Conservation (phyloP, 2,113 vertebrate genomes). For the Xenus cinereus region DNA sequence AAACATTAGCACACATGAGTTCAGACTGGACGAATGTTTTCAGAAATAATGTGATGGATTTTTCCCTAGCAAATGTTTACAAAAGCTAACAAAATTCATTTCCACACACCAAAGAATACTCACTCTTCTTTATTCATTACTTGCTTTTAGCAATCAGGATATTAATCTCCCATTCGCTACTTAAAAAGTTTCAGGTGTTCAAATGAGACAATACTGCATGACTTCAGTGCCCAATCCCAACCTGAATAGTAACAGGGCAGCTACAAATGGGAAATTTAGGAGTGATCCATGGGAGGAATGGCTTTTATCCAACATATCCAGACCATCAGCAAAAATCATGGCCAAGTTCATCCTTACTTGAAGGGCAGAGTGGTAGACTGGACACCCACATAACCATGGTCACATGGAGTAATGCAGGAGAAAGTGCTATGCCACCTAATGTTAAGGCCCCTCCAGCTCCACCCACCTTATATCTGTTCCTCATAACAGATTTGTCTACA, state of each 20-base stretch:
- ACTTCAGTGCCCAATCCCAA: not conserved
- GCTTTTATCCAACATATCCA: not conserved
- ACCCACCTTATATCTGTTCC: not conserved
- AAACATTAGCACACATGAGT: not conserved
- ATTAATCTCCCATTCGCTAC: not conserved
- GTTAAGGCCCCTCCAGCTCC: not conserved
- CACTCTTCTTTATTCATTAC: not conserved
- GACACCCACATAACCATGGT: not conserved
- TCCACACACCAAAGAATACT: not conserved
- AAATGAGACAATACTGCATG: not conserved
- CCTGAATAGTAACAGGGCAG: not conserved
- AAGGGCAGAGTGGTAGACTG: not conserved
- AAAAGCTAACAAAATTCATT: not conserved
- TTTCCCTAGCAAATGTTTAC: not conserved
- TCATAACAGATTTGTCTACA: not conserved
- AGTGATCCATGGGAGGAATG: not conserved
- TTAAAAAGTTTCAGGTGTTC: not conserved
- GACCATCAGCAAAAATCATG: not conserved
- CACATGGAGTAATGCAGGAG: not conserved
- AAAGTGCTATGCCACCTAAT: not conserved
- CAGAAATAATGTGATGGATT: not conserved
- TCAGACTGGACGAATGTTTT: not conserved
- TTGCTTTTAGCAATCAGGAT: not conserved
- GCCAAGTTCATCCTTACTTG: not conserved
- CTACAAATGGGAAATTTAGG: not conserved